Base-by-base conservation (phyloP, 2,113 vertebrate species). In the Hirundichthys speculiger region DNA sequence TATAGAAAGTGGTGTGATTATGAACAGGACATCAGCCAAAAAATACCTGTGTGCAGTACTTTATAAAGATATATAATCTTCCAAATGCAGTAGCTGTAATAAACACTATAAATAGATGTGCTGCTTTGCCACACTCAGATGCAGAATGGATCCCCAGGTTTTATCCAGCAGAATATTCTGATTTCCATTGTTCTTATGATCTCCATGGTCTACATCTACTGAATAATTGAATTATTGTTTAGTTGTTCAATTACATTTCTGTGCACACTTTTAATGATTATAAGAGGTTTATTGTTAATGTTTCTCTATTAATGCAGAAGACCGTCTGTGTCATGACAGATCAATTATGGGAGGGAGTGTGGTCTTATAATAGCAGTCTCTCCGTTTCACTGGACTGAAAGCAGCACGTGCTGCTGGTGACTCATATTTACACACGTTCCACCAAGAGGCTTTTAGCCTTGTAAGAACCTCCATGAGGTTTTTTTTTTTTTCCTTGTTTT, bases 371-470 rank as follows among this genome's bases (percentile, higher is more conserved):
- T 49, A 48, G 60, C 47, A n/a, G 30, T 40, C 63, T 69, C 27
- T 59, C 39, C 46, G 41, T 63, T 52, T 50, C 45, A 40, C 41
- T 24, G 61, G 41, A 73, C 39, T 64, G 51, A 67, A 70, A 57
- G 70, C 43, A 42, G 15, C 24, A 27, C 39, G 13, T 55, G 20
- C 48, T 58, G 60, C 52, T 48, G 69, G 62, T 86, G 85, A 89
- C 71, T 86, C 85, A 89, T 81, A 65, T 58, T 65, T 62, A 62
- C 56, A 56, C 50, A 58, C 38, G 45, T 80, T 49, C 49, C 74
- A n/a, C 57, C 64, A 53, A 38, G 81, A 72, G 51, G 24, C 39
- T 60, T n/a, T 73, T 3, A 66, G 39, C 60, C 75, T 60, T 20
- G 65, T 48, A 51, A 65, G 77, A n/a, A 49, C 55, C 71, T 59